Percentiles rank a stretch among this genome's conserved stretches.
phyloP scores from a whole-genome alignment of 2,797 vertebrate species.

The Amblyopsis hoosieri region DNA sequence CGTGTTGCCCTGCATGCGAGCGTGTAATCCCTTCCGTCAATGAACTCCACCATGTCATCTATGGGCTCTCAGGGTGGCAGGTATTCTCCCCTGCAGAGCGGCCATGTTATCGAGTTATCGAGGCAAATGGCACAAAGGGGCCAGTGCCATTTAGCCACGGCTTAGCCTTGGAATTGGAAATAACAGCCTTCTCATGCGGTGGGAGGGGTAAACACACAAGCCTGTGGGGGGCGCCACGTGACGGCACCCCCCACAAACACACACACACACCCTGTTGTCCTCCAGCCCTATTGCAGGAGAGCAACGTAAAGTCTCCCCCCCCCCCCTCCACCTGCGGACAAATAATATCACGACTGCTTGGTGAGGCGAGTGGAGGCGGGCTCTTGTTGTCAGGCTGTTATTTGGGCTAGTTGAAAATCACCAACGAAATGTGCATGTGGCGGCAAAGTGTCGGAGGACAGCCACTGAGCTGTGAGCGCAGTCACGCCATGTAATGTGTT shows the following conservation, averaged over 20 bases:
- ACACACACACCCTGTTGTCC: background rate
- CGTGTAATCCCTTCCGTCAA: constrained; percentile 78
- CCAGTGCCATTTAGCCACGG: constrained; percentile 65
- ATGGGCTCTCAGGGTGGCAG: constrained; percentile 70
- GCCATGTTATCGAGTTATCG: constrained; percentile 69
- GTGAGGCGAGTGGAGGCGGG: constrained; percentile 38
- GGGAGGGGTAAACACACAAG: constrained; percentile 72
- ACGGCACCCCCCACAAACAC: constrained; percentile 22
- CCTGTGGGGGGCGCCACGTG: constrained; percentile 50
- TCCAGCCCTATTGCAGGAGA: constrained; percentile 40
- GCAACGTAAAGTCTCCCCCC: constrained; percentile 10
- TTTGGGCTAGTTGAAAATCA: constrained; percentile 67
- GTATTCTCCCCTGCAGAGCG: constrained; percentile 67
- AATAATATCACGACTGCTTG: constrained; percentile 65
- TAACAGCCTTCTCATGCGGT: constrained; percentile 69
- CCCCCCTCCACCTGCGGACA: constrained; percentile 18
- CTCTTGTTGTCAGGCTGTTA: constrained; percentile 49
- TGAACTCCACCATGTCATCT: constrained; percentile 77
- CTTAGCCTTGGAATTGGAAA: constrained; percentile 75
- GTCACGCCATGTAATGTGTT: constrained; percentile 44
- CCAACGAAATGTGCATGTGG: constrained; percentile 71
- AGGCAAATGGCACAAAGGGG: constrained; percentile 71
- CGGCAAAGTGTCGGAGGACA: constrained; percentile 20
- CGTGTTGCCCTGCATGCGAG: constrained; percentile 61
- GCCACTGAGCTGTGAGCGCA: constrained; percentile 30